Evolutionary conservation across 2,113 vertebrate species (phyloP).

Genomic region (Ranitomeya variabilis): DNA sequence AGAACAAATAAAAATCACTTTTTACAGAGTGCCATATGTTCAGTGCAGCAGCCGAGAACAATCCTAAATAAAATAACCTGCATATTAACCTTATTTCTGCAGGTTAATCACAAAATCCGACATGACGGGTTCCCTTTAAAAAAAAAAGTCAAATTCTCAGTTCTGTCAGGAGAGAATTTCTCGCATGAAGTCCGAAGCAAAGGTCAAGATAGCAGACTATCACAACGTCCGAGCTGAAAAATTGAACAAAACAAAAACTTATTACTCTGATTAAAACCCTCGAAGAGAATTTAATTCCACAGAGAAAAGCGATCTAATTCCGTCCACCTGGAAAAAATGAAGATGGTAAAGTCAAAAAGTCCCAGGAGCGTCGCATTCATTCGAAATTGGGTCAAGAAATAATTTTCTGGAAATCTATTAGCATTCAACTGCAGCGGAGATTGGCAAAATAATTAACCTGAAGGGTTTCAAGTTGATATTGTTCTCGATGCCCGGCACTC

Average conservation of each 20-base stretch:
- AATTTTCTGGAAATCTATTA: constrained; percentile 23
- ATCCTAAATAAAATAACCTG: too few relatives aligned
- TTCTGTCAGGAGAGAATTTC: too few relatives aligned
- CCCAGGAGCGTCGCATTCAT: background rate
- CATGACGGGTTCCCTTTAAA: too few relatives aligned
- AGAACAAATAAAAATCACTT: too few relatives aligned
- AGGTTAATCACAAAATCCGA: too few relatives aligned
- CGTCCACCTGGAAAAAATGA: background rate
- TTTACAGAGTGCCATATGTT: too few relatives aligned
- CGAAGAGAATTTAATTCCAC: background rate
- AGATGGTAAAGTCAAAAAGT: background rate
- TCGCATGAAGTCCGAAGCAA: too few relatives aligned
- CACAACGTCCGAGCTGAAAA: background rate
- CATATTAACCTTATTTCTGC: too few relatives aligned
- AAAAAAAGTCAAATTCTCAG: too few relatives aligned
- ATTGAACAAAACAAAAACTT: background rate
- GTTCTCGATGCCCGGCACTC: background rate
- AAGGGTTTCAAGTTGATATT: background rate
- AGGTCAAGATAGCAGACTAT: background rate
- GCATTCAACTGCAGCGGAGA: background rate
- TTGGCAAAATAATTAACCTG: constrained; percentile 20
- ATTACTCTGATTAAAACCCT: background rate
- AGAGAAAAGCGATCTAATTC: background rate
- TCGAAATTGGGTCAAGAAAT: background rate
- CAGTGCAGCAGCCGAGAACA: too few relatives aligned